Base-by-base conservation (phyloP, 2,888 invertebrate genomes). In the Cheilosia scutellata region DNA sequence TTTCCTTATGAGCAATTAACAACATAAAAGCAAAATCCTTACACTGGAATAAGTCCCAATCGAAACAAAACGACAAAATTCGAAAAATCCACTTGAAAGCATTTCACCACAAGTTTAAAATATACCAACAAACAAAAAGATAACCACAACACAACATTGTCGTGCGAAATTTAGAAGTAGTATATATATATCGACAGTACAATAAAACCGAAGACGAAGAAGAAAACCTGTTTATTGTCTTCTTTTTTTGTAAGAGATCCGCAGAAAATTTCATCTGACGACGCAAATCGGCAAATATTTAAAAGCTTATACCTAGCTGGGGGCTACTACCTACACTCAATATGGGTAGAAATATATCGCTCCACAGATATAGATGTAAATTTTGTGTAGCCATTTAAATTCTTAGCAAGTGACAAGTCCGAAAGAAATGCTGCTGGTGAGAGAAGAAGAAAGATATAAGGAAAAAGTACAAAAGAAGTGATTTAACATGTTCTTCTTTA, bases 221-320 rank as follows among this genome's bases (percentile, higher is more conserved):
- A 65, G 70, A 75, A 80, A 84, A 84, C 79, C 80, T 47, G 79
- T 79, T 84, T 74, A 47, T 63, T 51, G 33, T 49, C 0, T 58
- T 57, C 42, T 60, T 53, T 20, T 20, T 20, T 20, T 20, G 20
- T 20, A 20, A 63, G 65, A 80, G 79, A 84, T 75, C 79, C 58
- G 65, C 79, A 75, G 80, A 84, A 71, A 84, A 80, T 75, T 80
- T 80, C 75, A 51, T 84, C 62, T 51, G 83, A 63, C 78, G 83
- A 83, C 78, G 83, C 77, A 82, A 20, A 20, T 20, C 20, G 20
- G 20, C 20, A 20, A 82, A 65, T 27, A 29, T 29, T 11, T 16
- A 53, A 60, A 53, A 55, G 57, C 33, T 33, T 55, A 44, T 53
- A 53, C 27, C 40, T 25, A 5, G 16, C 4, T 47, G 49, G 47